Percentiles rank a stretch among this genome's conserved stretches.
phyloP scores from a whole-genome alignment of 2,888 invertebrate genomes.

The Athalia rosae region DNA sequence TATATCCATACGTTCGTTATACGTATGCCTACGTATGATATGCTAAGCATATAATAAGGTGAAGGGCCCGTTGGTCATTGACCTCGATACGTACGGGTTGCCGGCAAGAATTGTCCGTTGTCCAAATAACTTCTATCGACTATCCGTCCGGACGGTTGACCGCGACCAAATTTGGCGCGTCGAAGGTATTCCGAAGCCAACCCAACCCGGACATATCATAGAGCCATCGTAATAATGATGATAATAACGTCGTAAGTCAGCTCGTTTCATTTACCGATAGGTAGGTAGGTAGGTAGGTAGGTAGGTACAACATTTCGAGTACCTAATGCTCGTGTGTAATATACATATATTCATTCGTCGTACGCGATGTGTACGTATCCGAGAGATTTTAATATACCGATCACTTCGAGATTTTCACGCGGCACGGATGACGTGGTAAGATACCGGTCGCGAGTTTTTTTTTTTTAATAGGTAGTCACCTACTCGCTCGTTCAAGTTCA shows the following conservation, averaged over 20 bases:
- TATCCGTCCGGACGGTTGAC: conserved; percentile 8
- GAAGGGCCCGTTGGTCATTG: conserved; percentile 39
- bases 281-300: no score
- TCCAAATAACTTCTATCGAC: conserved; percentile 31
- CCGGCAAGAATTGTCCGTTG: conserved; percentile 34
- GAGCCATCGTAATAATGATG: background rate
- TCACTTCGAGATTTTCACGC: no score
- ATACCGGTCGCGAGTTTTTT: no score
- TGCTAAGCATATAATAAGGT: background rate
- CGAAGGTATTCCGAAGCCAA: conserved; percentile 25
- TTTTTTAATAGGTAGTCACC: background rate
- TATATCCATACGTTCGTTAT: background rate
- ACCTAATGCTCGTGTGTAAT: no score
- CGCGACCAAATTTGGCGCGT: conserved; percentile 41
- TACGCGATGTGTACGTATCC: no score
- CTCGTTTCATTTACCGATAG: no score
- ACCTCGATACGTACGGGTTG: conserved; percentile 27
- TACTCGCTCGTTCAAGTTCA: conserved; percentile 6
- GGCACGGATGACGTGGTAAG: no score
- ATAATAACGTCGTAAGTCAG: no score
- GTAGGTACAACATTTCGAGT: no score
- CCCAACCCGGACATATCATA: background rate
- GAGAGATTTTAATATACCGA: no score
- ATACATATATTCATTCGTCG: no score
- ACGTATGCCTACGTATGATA: background rate